Conservation (phyloP, 2,888 invertebrate species). For the Perithous albicinctus region DNA sequence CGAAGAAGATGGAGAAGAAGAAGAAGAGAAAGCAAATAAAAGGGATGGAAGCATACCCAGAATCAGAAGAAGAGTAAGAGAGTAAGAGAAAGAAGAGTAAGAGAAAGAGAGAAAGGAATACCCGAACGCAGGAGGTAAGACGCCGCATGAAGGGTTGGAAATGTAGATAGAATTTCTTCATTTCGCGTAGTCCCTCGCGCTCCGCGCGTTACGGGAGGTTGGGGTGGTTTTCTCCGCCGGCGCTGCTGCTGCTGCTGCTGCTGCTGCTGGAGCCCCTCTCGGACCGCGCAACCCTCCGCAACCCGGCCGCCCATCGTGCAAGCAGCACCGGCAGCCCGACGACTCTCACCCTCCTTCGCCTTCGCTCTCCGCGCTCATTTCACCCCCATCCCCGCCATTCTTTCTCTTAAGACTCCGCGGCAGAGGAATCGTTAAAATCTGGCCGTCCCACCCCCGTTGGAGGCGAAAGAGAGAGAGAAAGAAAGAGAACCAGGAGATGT, state of each 20-base stretch:
- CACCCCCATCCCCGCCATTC: slow-evolving; percentile 81
- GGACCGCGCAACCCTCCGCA: slow-evolving; percentile 70
- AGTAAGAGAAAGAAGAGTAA: slow-evolving; percentile 5
- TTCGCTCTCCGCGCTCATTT: slow-evolving; percentile 68
- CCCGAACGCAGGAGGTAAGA: slow-evolving; percentile 79
- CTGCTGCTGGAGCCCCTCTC: slow-evolving; percentile 69
- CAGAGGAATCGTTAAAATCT: slow-evolving; percentile 85
- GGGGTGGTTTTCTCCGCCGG: slow-evolving; percentile 83
- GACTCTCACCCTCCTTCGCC: slow-evolving; percentile 55
- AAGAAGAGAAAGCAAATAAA: slow-evolving; percentile 59
- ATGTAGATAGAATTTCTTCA: slow-evolving; percentile 88
- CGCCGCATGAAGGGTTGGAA: slow-evolving; percentile 85
- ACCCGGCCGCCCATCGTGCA: slow-evolving; percentile 66
- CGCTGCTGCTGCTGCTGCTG: no score
- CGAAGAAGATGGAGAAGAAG: no score
- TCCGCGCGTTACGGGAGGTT: slow-evolving; percentile 77
- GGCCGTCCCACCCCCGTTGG: slow-evolving; percentile 81
- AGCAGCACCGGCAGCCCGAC: slow-evolving; percentile 48
- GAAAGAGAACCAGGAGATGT: slow-evolving; percentile 11
- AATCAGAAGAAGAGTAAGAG: slow-evolving; percentile 68
- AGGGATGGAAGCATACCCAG: slow-evolving; percentile 74
- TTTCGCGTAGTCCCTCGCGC: slow-evolving; percentile 83
- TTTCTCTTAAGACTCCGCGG: slow-evolving; percentile 85
- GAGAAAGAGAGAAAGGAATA: slow-evolving; percentile 52
- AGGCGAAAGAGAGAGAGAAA: slow-evolving; percentile 41